Evolutionary conservation across 2,888 invertebrate species (phyloP).

Genomic region (Caenorhabditis doughertyi): DNA sequence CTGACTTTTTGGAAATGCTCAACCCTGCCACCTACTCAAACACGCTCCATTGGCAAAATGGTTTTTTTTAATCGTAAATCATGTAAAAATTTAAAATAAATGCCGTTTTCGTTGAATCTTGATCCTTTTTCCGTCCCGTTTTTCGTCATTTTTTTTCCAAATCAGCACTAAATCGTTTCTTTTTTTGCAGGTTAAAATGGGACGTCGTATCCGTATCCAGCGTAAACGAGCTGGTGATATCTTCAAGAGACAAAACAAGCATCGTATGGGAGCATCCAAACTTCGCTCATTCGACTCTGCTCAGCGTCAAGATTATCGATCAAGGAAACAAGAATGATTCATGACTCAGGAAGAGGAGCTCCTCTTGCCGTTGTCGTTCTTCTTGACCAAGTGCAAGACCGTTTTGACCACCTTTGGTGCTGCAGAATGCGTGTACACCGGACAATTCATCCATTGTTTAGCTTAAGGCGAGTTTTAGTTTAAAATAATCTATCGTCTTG

Average conservation of each 20-base stretch:
- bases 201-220: constrained; percentile 99
- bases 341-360: constrained; percentile 89
- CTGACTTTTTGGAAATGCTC: too few species aligned
- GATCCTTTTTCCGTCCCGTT: not conserved
- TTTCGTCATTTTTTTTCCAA: not conserved
- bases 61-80: too few species aligned
- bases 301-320: constrained; percentile 99
- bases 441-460: constrained; percentile 99
- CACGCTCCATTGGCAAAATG: too few species aligned
- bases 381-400: constrained; percentile 97
- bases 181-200: constrained; percentile 88
- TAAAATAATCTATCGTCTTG: not conserved
- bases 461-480: constrained; percentile 89
- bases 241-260: constrained; percentile 98
- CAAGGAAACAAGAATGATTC: constrained; percentile 87
- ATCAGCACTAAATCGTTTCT: too few species aligned
- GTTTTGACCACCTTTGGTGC: constrained; percentile 98
- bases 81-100: too few species aligned
- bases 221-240: constrained; percentile 99
- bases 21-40: too few species aligned
- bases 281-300: constrained; percentile 96
- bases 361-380: constrained; percentile 97
- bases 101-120: not conserved
- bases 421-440: constrained; percentile 98
- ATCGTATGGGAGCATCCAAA: constrained; percentile 98